Base-by-base conservation (phyloP, 1,140 invertebrate species). In the Drosophila malerkotliana region DNA sequence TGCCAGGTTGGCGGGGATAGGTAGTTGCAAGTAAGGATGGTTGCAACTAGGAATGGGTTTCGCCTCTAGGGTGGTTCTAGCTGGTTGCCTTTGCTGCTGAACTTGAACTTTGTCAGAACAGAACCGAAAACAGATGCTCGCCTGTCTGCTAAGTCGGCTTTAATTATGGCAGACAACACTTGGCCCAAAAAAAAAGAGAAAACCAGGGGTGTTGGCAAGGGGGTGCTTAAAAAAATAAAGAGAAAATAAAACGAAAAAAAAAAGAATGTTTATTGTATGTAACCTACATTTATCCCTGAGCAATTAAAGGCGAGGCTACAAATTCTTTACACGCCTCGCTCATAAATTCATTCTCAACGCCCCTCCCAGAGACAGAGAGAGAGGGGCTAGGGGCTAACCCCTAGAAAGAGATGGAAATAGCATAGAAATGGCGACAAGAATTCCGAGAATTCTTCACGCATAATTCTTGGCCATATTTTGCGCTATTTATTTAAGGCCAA, bases 101-200 rank as follows among this genome's bases (percentile, higher is more conserved):
- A 69, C 66, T 69, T 69, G 51, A 69, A 69, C 63, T 69, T 69
- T 69, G 66, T 69, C 51, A 69, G 64, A 28, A 28, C 26, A 28
- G 26, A 5, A 68, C 66, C 63, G 32, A 69, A 69, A 69, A 56
- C 66, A 69, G 66, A 69, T 69, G 66, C 66, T 69, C 63, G 66
- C 41, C 32, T 69, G 66, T 69, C 66, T 68, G 63, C 66, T 68
- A 69, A 69, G 66, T 69, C 66, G 66, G 66, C 66, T 69, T 69
- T 69, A 69, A 69, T 69, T 69, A 69, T 69, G 66, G 66, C 51
- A 69, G 41, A 69, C 63, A 68, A 56, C 66, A 69, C 63, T 68
- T 57, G 12, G 21, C 9, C 3, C 0, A 8, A 9, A 32, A 37
- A 8, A 8, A 6, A 30, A 26, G 1, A n/a, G 12, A 3, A 1